These are phyloP conservation scores for Tiphia femorata DNA, from an alignment of 2,888 invertebrate genomes.

Conservation along the genomic window DNA sequence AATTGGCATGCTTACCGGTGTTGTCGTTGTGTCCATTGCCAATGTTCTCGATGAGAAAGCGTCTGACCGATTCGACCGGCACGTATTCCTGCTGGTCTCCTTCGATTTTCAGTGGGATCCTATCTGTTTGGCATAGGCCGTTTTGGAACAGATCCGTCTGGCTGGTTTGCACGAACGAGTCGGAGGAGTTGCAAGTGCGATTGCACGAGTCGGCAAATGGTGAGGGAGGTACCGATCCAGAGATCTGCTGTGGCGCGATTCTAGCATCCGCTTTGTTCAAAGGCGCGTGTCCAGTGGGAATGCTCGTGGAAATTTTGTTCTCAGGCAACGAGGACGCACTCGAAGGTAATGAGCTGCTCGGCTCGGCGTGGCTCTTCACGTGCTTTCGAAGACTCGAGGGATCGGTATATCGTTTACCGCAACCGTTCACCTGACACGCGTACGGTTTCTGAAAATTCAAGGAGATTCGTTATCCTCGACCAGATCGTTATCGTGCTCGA, in stretches of 20 bases:
- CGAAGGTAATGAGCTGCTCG: slow-evolving; percentile 13
- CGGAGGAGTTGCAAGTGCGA: not conserved
- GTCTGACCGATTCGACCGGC: slow-evolving; percentile 60
- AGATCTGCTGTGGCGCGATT: not conserved
- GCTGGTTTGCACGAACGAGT: not conserved
- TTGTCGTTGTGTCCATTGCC: slow-evolving; percentile 25
- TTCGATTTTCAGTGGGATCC: slow-evolving; percentile 45
- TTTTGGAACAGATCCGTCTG: slow-evolving; percentile 27
- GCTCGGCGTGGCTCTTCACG: slow-evolving; percentile 82
- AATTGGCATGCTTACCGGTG: slow-evolving; percentile 30
- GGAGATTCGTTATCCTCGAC: no score
- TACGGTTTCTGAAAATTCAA: slow-evolving; percentile 93
- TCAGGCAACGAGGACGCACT: slow-evolving; percentile 24
- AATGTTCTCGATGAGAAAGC: slow-evolving; percentile 54
- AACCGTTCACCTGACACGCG: slow-evolving; percentile 88
- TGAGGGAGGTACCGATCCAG: no score
- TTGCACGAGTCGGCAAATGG: not conserved
- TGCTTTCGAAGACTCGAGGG: slow-evolving; percentile 94
- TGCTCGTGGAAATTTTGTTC: slow-evolving; percentile 9
- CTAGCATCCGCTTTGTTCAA: slow-evolving; percentile 7
- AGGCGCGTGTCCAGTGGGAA: slow-evolving; percentile 1
- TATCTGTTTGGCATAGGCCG: slow-evolving; percentile 37
- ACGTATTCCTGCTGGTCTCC: slow-evolving; percentile 60
- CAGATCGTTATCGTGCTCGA: no score
- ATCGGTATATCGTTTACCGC: slow-evolving; percentile 93